Percentiles rank a stretch among this genome's conserved stretches.
phyloP scores from a whole-genome alignment of 2,888 invertebrate species.

The Eristalis pertinax region DNA sequence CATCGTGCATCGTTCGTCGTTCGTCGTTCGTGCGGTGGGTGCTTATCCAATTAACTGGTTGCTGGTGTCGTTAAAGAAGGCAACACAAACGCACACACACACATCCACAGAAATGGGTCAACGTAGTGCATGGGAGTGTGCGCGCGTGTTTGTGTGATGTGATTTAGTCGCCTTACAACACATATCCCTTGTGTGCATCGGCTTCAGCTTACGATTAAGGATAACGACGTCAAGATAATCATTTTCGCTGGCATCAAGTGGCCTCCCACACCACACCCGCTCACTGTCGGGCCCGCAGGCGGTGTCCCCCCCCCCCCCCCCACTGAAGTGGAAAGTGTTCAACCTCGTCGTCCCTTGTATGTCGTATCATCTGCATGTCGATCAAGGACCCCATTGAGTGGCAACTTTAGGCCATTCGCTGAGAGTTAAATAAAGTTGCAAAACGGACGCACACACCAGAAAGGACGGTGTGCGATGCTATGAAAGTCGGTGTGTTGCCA shows the following conservation, averaged over 20 bases:
- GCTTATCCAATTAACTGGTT: slow-evolving; percentile 31
- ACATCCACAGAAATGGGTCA: slow-evolving; percentile 51
- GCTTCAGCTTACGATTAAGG: slow-evolving; percentile 42
- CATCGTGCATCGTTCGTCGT: too few relatives aligned
- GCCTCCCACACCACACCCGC: slow-evolving; percentile 20
- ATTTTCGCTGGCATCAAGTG: slow-evolving; percentile 62
- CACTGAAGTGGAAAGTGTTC: neutral
- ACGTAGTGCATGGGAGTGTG: slow-evolving; percentile 1
- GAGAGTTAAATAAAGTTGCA: slow-evolving; percentile 64
- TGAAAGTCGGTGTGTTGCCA: neutral
- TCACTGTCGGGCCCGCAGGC: neutral
- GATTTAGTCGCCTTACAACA: slow-evolving; percentile 12
- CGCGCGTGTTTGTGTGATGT: slow-evolving; percentile 47
- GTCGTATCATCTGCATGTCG: slow-evolving; percentile 52
- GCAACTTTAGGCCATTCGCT: slow-evolving; percentile 60
- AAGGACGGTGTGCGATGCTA: slow-evolving; percentile 32
- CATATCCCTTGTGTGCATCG: slow-evolving; percentile 5
- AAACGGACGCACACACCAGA: slow-evolving; percentile 7
- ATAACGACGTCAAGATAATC: slow-evolving; percentile 53
- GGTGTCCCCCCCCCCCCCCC: neutral
- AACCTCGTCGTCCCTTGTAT: neutral
- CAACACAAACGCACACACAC: neutral
- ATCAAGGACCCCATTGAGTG: slow-evolving; percentile 62
- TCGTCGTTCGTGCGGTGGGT: too few relatives aligned
- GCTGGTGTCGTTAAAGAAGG: slow-evolving; percentile 43